These are phyloP conservation scores for Sander vitreus DNA, from an alignment of 2,113 vertebrate genomes.

Conservation along the genomic window DNA sequence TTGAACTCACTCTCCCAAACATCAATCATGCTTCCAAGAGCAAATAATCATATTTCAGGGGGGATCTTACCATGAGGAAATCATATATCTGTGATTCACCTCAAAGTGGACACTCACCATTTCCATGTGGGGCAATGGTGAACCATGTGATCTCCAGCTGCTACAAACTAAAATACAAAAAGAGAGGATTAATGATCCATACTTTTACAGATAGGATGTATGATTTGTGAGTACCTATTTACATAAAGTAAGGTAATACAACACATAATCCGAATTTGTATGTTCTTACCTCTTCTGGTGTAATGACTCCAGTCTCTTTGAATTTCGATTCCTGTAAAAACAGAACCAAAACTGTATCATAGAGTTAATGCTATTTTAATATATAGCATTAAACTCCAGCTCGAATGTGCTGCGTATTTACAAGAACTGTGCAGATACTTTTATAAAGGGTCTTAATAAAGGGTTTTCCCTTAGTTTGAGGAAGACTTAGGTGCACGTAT, in stretches of 20 bases:
- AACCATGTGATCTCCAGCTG: slow-evolving; percentile 97
- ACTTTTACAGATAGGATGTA: not conserved
- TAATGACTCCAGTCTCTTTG: slow-evolving; percentile 99
- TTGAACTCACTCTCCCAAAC: not conserved
- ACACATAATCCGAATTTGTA: not conserved
- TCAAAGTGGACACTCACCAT: slow-evolving; percentile 87
- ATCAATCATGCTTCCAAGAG: not conserved
- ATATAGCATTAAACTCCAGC: not conserved
- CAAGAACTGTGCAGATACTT: not conserved
- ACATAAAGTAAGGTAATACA: not conserved
- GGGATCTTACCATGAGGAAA: not conserved
- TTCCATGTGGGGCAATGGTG: slow-evolving; percentile 99
- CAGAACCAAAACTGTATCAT: not conserved
- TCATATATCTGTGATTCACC: not conserved
- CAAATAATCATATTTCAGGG: not conserved
- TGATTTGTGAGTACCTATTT: not conserved
- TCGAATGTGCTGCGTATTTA: not conserved
- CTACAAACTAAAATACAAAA: slow-evolving; percentile 87
- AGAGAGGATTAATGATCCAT: not conserved
- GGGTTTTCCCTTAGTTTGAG: not conserved
- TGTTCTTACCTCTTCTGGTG: slow-evolving; percentile 93
- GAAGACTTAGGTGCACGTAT: too few relatives aligned
- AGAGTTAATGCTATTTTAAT: not conserved
- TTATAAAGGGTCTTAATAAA: not conserved
- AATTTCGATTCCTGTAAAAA: slow-evolving; percentile 94